A percentile compares a stretch with the other conserved stretches of the same genome.
Conservation (phyloP, 2,888 invertebrate genomes). For the Andrena minutula region DNA sequence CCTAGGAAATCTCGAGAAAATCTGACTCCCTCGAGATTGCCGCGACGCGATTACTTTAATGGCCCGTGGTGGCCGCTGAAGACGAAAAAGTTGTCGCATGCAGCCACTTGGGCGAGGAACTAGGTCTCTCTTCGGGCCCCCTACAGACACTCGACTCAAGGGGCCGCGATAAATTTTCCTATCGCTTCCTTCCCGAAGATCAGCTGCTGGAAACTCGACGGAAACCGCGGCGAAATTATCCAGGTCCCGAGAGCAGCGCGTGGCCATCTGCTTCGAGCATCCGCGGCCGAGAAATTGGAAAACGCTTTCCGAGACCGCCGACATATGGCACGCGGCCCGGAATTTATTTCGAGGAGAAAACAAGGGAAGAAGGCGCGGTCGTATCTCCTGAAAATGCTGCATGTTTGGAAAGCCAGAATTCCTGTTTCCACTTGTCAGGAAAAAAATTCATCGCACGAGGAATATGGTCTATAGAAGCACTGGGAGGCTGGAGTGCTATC, state of each 20-base stretch:
- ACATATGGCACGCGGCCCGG: slow-evolving; percentile 81
- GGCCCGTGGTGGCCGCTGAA: slow-evolving; percentile 76
- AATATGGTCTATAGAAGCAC: background rate
- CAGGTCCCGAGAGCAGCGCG: slow-evolving; percentile 51
- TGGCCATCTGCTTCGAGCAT: slow-evolving; percentile 75
- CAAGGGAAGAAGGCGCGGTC: slow-evolving; percentile 43
- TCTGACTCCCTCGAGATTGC: slow-evolving; percentile 71
- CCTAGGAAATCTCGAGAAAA: background rate
- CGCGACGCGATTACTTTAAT: slow-evolving; percentile 80
- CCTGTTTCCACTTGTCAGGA: background rate
- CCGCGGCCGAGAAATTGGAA: slow-evolving; percentile 76
- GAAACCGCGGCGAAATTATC: slow-evolving; percentile 34
- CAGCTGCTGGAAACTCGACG: slow-evolving; percentile 38
- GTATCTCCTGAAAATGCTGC: slow-evolving; percentile 48
- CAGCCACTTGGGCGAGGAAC: background rate
- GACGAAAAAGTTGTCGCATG: slow-evolving; percentile 65
- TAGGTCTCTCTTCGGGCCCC: background rate
- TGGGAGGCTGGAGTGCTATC: slow-evolving; percentile 20
- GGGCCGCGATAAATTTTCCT: slow-evolving; percentile 17
- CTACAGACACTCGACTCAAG: background rate
- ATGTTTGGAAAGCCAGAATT: slow-evolving; percentile 16
- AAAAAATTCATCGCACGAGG: background rate
- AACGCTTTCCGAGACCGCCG: slow-evolving; percentile 74
- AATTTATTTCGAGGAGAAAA: slow-evolving; percentile 72
- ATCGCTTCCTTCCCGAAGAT: background rate